These are phyloP conservation scores for Pipistrellus kuhlii DNA, from an alignment of 2,797 vertebrate genomes.

Conservation along the genomic window DNA sequence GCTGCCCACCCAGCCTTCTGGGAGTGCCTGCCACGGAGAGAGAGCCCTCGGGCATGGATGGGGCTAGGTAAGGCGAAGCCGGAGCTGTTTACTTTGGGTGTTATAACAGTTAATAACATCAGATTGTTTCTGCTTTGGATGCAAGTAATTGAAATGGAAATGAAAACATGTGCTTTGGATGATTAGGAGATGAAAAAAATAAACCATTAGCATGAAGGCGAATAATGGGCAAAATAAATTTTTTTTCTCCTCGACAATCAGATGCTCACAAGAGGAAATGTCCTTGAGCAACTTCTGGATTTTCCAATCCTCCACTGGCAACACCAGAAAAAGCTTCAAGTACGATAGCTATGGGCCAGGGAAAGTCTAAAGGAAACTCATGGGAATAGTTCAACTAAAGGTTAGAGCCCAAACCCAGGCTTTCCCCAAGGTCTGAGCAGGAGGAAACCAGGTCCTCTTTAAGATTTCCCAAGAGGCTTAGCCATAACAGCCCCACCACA, in stretches of 20 bases:
- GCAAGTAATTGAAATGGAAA: constrained; percentile 80
- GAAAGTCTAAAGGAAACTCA: not conserved
- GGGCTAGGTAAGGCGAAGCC: not conserved
- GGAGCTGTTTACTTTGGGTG: constrained; percentile 28
- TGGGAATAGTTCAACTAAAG: not conserved
- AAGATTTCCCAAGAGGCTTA: not conserved
- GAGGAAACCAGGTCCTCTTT: not conserved
- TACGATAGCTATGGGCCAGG: not conserved
- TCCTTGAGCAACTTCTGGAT: constrained; percentile 41
- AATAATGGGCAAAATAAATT: constrained; percentile 48
- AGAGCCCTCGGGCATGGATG: not conserved
- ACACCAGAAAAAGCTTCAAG: not conserved
- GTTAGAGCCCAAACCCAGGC: not conserved
- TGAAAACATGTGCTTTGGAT: constrained; percentile 71
- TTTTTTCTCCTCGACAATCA: constrained; percentile 22
- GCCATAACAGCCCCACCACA: not conserved
- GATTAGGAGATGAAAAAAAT: constrained; percentile 74
- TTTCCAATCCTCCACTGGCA: not conserved
- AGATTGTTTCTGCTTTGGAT: constrained; percentile 64
- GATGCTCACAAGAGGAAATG: not conserved
- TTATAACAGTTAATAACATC: constrained; percentile 63
- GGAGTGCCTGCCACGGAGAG: not conserved
- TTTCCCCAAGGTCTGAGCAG: not conserved
- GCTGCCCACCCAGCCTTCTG: no score
- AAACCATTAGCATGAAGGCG: constrained; percentile 76